phyloP scores from a whole-genome alignment of 2,113 vertebrate species.

The Rhinolophus sinicus region DNA sequence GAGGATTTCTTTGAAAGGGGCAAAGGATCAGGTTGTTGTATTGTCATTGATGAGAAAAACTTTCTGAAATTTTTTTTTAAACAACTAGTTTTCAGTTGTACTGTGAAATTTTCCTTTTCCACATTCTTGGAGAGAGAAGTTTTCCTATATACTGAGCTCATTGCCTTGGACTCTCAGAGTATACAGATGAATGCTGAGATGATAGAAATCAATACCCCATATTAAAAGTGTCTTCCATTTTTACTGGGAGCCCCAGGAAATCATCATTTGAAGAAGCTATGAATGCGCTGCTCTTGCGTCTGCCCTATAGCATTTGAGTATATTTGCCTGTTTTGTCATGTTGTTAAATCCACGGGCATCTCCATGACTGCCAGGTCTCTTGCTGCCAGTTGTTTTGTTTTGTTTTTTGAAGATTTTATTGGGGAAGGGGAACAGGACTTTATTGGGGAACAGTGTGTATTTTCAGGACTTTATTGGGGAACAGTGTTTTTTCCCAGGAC shows the following conservation, averaged over 20 bases:
- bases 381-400: not conserved
- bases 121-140: not conserved
- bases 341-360: not conserved
- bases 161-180: not conserved
- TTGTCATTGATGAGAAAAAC: slow-evolving; percentile 12
- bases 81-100: not conserved
- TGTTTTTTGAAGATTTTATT: no score
- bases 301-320: not conserved
- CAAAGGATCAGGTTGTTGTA: not conserved
- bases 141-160: slow-evolving; percentile 8
- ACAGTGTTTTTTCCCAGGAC: no score
- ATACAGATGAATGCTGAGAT: slow-evolving; percentile 6
- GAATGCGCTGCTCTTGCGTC: not conserved
- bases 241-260: slow-evolving; percentile 16
- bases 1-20: slow-evolving; percentile 13
- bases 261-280: slow-evolving; percentile 18
- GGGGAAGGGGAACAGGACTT: no score
- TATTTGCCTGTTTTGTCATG: slow-evolving; percentile 41
- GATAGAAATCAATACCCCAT: not conserved
- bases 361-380: slow-evolving; percentile 30
- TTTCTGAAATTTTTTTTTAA: not conserved
- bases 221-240: slow-evolving; percentile 49
- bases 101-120: slow-evolving; percentile 29
- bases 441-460: no score
- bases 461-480: no score